Conservation (phyloP, 2,113 vertebrate species). For the Chaetops frenatus region DNA sequence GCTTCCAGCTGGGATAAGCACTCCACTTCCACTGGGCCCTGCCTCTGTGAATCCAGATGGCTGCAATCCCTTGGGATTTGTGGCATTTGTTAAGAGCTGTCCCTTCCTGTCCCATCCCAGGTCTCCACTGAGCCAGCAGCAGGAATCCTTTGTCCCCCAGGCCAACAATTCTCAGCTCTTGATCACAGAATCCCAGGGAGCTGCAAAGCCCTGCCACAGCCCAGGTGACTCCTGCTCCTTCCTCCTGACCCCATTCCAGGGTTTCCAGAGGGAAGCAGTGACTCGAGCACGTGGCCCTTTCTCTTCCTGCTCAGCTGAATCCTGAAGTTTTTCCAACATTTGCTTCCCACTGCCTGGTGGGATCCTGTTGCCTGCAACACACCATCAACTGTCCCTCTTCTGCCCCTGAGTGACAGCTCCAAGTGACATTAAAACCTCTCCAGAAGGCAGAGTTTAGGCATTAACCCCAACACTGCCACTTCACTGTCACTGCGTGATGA, state of each 20-base stretch:
- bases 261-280: not conserved
- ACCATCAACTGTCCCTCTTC: not conserved
- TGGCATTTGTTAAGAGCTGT: not conserved
- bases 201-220: not conserved
- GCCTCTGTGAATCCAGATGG: not conserved
- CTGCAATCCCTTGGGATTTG: not conserved
- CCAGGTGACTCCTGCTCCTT: not conserved
- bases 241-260: not conserved
- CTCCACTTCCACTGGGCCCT: not conserved
- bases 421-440: not conserved
- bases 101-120: not conserved
- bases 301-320: not conserved
- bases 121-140: not conserved
- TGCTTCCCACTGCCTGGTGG: not conserved
- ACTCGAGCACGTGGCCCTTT: not conserved
- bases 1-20: not conserved
- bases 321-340: not conserved
- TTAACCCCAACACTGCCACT: not conserved
- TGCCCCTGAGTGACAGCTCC: not conserved
- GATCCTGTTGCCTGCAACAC: not conserved
- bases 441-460: not conserved
- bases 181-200: not conserved
- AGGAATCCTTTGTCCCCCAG: not conserved
- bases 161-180: rapidly evolving
- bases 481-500: rapidly evolving